Conservation (phyloP, 2,113 vertebrate species). For the Leucopsar rothschildi region DNA sequence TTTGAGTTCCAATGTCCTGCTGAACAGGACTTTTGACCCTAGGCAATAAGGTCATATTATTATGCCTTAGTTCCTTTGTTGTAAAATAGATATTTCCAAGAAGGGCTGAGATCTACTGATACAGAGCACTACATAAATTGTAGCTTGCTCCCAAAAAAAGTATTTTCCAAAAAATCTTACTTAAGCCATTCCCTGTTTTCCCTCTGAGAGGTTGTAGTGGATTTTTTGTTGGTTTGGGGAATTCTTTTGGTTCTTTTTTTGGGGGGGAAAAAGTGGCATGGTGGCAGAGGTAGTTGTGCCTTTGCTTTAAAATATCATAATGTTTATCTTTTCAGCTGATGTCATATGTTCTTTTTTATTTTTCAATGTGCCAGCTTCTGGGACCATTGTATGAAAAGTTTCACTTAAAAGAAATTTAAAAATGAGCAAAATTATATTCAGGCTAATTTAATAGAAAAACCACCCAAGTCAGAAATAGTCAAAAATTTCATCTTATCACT, state of each 20-base stretch:
- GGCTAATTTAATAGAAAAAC: background rate
- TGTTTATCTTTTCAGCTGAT: background rate
- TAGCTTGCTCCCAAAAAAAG: accelerated
- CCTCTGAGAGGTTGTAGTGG: background rate
- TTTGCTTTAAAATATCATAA: background rate
- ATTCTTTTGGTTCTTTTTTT: accelerated
- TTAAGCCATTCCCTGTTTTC: background rate
- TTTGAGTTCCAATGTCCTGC: background rate
- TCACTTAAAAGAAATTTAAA: background rate
- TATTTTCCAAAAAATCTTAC: background rate
- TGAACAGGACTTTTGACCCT: background rate
- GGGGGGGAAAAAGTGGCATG: accelerated
- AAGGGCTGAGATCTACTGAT: background rate
- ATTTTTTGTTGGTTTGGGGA: background rate
- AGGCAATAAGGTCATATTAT: background rate
- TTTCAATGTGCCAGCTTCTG: accelerated
- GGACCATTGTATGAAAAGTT: background rate
- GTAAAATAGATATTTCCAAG: background rate
- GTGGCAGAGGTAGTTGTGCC: background rate
- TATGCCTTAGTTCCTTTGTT: background rate
- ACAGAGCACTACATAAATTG: background rate
- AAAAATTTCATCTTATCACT: background rate
- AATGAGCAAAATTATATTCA: background rate
- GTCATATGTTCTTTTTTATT: background rate
- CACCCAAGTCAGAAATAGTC: background rate